Evolutionary conservation across 2,113 vertebrate genomes (phyloP).

Genomic region (Monopterus albus): DNA sequence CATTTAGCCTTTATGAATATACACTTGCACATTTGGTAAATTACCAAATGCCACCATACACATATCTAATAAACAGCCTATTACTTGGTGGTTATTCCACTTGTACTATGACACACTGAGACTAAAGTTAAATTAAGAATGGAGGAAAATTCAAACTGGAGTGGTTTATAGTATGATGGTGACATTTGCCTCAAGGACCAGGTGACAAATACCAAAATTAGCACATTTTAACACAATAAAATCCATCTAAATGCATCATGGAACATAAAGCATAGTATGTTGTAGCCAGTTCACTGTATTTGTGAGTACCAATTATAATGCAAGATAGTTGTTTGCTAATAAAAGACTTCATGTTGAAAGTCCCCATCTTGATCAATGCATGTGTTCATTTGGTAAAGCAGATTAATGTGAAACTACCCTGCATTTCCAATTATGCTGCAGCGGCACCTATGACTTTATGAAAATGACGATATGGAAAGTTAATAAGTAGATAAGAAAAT

Average conservation of each 20-base stretch:
- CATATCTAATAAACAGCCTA: background rate
- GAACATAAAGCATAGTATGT: background rate
- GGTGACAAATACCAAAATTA: background rate
- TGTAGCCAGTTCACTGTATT: background rate
- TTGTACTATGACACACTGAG: background rate
- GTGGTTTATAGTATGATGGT: background rate
- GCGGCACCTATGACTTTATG: background rate
- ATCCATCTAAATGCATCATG: background rate
- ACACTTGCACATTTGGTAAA: conserved; percentile 5
- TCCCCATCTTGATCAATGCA: conserved; percentile 21
- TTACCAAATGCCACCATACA: conserved; percentile 1
- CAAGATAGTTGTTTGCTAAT: background rate
- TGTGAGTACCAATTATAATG: background rate
- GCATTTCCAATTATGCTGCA: background rate
- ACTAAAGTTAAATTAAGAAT: background rate
- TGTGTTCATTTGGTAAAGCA: background rate
- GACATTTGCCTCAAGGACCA: background rate
- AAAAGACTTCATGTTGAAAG: too few species aligned
- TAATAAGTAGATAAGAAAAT: too few species aligned
- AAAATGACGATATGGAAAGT: background rate
- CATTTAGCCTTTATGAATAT: background rate
- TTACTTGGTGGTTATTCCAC: background rate
- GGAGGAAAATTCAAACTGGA: background rate
- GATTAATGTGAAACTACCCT: background rate
- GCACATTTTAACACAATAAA: background rate